Conservation (phyloP, 2,113 vertebrate species). For the Phylloscopus whistleri region DNA sequence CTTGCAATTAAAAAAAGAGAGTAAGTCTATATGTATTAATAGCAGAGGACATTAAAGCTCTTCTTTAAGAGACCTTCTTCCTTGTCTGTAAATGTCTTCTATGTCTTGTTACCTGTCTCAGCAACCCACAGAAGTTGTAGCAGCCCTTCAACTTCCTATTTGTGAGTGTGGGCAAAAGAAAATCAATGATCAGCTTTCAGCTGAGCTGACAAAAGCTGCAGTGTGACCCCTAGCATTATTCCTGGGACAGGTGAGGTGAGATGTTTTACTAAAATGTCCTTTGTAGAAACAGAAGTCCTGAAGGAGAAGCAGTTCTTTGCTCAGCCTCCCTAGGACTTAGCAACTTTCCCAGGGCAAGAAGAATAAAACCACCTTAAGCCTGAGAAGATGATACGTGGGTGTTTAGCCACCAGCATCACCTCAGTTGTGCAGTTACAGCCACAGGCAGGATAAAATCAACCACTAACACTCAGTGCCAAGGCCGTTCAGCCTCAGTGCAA, state of each 20-base stretch:
- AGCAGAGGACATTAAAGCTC: background rate
- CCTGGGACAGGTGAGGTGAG: background rate
- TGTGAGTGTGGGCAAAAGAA: background rate
- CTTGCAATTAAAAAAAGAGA: background rate
- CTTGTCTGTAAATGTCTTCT: background rate
- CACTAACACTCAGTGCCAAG: background rate
- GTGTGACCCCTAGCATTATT: background rate
- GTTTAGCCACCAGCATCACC: background rate
- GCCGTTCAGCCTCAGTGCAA: background rate
- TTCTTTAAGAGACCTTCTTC: background rate
- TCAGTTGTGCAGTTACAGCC: background rate
- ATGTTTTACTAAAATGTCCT: background rate
- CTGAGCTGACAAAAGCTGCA: background rate
- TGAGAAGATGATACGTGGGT: background rate
- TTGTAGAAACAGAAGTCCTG: background rate
- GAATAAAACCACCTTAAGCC: background rate
- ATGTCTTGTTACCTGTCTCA: background rate
- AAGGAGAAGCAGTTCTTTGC: background rate
- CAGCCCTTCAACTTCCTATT: background rate
- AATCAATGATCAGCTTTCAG: background rate
- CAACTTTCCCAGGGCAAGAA: background rate
- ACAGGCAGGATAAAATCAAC: background rate
- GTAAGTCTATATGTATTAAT: background rate
- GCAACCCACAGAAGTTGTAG: background rate
- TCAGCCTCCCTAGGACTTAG: background rate